Evolutionary conservation across 2,113 vertebrate species (phyloP).

Genomic region (Aphelocoma coerulescens): DNA sequence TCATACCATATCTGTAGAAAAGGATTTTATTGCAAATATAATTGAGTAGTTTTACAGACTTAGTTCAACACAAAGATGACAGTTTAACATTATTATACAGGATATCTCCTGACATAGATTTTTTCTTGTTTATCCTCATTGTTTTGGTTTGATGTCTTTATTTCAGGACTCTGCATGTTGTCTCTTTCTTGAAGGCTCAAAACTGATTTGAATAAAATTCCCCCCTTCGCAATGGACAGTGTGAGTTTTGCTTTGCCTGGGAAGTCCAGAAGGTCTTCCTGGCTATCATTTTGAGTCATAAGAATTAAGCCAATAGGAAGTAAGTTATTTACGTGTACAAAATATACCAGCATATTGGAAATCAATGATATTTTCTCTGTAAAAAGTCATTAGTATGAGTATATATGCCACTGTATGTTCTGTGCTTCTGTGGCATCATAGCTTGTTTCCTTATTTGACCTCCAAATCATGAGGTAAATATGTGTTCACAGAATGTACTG

Average conservation of each 20-base stretch:
- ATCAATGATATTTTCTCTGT: neutral
- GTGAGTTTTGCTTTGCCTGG: neutral
- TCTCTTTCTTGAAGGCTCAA: neutral
- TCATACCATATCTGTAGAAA: neutral
- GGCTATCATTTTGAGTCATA: neutral
- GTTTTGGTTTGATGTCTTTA: neutral
- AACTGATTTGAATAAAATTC: neutral
- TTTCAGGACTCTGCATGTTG: neutral
- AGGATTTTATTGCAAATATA: neutral
- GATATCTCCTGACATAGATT: neutral
- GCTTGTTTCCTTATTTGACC: neutral
- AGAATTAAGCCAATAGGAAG: neutral
- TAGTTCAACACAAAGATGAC: neutral
- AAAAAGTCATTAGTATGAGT: neutral
- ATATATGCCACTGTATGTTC: neutral
- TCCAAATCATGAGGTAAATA: neutral
- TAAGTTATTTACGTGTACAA: neutral
- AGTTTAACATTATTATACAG: neutral
- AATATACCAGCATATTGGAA: neutral
- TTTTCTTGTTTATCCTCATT: neutral
- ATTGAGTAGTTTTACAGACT: neutral
- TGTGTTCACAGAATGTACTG: neutral
- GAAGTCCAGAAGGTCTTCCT: neutral
- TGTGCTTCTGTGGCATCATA: neutral
- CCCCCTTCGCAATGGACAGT: neutral